A percentile compares a stretch with the other conserved stretches of the same genome.
phyloP scores from a whole-genome alignment of 2,797 vertebrate species.

The Clarias fuscus region DNA sequence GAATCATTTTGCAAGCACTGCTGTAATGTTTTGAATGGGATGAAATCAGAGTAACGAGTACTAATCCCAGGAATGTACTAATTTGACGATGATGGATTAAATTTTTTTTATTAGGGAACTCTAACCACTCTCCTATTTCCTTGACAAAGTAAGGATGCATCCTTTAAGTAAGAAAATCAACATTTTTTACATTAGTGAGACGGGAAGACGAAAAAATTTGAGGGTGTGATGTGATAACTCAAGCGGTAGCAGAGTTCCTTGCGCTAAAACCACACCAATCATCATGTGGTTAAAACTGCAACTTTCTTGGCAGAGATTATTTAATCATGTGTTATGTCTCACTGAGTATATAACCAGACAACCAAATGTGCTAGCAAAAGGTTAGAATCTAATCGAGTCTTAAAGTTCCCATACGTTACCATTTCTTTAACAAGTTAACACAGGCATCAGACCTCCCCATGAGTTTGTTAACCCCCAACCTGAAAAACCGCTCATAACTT shows the following conservation, averaged over 20 bases:
- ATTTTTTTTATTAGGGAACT: neutral
- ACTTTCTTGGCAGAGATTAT: neutral
- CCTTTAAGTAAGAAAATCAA: neutral
- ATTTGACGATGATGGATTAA: neutral
- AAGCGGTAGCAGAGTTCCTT: neutral
- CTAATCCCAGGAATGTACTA: neutral
- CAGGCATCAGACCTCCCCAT: no score
- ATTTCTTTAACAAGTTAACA: no score
- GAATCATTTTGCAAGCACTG: no score
- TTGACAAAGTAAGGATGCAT: neutral
- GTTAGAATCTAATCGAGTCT: neutral
- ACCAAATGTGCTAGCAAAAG: neutral
- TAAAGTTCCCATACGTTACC: no score
- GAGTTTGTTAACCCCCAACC: no score
- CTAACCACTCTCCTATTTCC: neutral
- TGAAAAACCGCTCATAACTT: no score
- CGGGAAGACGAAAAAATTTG: neutral
- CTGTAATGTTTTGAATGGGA: neutral
- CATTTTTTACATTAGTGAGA: neutral
- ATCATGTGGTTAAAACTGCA: neutral
- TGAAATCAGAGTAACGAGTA: no score
- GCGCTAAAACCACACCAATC: neutral
- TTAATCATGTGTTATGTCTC: neutral
- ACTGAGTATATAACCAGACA: neutral
- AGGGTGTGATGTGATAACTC: neutral